A percentile compares a stretch with the other conserved stretches of the same genome.
Conservation (phyloP, 2,888 invertebrate species). For the Gastracanthus pulcherrimus region DNA sequence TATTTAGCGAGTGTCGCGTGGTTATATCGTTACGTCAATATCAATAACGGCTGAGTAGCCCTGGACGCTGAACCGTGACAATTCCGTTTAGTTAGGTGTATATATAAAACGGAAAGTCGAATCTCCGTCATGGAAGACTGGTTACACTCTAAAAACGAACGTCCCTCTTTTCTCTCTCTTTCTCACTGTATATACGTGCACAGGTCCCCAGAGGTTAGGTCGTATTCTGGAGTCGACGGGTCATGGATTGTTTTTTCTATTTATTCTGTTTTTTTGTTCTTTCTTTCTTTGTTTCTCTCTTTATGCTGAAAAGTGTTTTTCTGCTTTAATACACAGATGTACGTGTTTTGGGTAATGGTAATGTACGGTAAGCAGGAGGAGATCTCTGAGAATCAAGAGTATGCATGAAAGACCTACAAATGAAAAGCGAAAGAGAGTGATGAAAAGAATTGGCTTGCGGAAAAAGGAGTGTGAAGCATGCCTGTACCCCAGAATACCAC, state of each 20-base stretch:
- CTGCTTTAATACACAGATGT: neutral
- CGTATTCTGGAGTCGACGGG: conserved; percentile 58
- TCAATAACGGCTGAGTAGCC: conserved; percentile 57
- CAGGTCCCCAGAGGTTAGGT: conserved; percentile 26
- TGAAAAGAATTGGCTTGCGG: conserved; percentile 7
- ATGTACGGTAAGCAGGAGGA: conserved; percentile 14
- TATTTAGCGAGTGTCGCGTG: conserved; percentile 50
- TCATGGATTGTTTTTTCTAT: conserved; percentile 16
- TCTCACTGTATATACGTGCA: neutral
- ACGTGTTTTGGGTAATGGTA: too few relatives aligned
- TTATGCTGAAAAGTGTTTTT: neutral
- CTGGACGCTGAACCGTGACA: conserved; percentile 58
- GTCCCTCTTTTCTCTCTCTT: conserved; percentile 39
- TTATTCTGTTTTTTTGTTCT: neutral
- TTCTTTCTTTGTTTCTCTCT: neutral
- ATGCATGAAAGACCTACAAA: neutral
- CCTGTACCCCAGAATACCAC: conserved; percentile 60
- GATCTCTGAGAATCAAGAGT: neutral
- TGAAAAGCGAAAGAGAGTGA: conserved; percentile 12
- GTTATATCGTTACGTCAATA: conserved; percentile 55
- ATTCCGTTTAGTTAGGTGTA: conserved; percentile 47
- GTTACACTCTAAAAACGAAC: conserved; percentile 60
- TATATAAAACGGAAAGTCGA: conserved; percentile 46
- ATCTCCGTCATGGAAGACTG: conserved; percentile 59
- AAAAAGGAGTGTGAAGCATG: conserved; percentile 49